Evolutionary conservation across 2,797 vertebrate genomes (phyloP).

Genomic region (Sparidentex hasta): DNA sequence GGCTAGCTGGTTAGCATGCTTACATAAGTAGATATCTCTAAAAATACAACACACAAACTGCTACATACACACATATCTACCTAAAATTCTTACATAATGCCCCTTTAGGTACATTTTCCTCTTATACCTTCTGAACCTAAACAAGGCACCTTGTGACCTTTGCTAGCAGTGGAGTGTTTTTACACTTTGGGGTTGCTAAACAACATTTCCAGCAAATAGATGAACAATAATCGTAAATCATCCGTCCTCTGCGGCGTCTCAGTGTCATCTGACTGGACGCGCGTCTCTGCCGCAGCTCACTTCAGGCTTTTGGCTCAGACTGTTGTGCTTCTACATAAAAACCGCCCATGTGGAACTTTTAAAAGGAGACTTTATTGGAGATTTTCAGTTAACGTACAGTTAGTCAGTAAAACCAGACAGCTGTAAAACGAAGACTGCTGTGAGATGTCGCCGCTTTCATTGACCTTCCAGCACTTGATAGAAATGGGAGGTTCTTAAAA

Average conservation of each 20-base stretch:
- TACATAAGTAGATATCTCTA: too few relatives aligned
- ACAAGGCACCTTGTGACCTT: not conserved
- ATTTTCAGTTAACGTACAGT: slow-evolving; percentile 49
- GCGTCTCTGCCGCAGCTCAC: not conserved
- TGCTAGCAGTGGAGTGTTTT: not conserved
- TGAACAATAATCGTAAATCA: slow-evolving; percentile 8
- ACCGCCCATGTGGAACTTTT: slow-evolving; percentile 19
- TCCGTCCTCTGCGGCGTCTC: not conserved
- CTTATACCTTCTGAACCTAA: too few relatives aligned
- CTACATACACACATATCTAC: too few relatives aligned
- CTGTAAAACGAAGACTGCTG: slow-evolving; percentile 57
- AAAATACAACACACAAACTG: too few relatives aligned
- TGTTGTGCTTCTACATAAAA: slow-evolving; percentile 28
- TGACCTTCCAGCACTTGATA: slow-evolving; percentile 68
- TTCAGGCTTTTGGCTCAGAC: slow-evolving; percentile 4
- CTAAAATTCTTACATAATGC: too few relatives aligned
- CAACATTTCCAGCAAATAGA: slow-evolving; percentile 5
- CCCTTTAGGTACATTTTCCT: too few relatives aligned
- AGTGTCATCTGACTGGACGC: not conserved
- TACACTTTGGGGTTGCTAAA: not conserved
- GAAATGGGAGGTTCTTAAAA: slow-evolving; percentile 62
- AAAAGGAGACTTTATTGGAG: slow-evolving; percentile 43
- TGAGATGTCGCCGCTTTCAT: slow-evolving; percentile 62
- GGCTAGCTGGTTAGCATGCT: too few relatives aligned
- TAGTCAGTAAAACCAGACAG: slow-evolving; percentile 59